These are phyloP conservation scores for Calidris pygmaea DNA, from an alignment of 2,113 vertebrate genomes.

Conservation along the genomic window DNA sequence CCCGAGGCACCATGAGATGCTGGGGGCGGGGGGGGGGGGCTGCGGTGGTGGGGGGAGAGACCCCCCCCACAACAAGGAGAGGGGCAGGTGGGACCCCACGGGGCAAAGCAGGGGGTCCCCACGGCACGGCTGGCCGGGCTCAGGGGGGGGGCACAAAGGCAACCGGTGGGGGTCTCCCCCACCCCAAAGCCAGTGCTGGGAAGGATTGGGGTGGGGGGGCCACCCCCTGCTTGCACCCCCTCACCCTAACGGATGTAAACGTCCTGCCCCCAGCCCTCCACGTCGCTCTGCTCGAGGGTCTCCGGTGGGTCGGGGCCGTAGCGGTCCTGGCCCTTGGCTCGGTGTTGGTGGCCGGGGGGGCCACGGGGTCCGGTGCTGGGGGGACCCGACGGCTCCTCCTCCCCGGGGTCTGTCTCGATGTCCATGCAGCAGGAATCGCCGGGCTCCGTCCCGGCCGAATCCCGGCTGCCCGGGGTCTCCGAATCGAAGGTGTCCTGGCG, in stretches of 20 bases:
- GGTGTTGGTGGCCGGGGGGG: constrained; percentile 66
- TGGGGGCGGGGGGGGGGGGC: not conserved
- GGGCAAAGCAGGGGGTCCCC: not conserved
- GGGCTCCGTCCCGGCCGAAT: constrained; percentile 91
- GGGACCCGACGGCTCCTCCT: constrained; percentile 74
- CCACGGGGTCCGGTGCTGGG: constrained; percentile 30
- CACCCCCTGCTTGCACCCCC: not conserved
- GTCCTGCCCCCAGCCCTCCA: constrained; percentile 90
- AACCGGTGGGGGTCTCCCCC: not conserved
- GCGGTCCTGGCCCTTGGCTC: constrained; percentile 84
- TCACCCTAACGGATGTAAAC: constrained; percentile 86
- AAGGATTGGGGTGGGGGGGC: not conserved
- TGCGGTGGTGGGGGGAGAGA: not conserved
- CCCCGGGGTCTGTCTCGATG: constrained; percentile 92
- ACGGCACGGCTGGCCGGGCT: not conserved
- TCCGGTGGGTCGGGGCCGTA: constrained; percentile 82
- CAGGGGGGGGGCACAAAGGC: not conserved
- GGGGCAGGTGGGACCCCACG: not conserved
- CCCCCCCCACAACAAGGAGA: not conserved
- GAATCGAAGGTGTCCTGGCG: constrained; percentile 94
- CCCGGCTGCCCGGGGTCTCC: constrained; percentile 89
- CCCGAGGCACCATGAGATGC: constrained; percentile 14
- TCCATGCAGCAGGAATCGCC: constrained; percentile 92
- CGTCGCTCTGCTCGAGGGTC: constrained; percentile 78
- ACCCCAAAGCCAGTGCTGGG: not conserved